These are phyloP conservation scores for Apamea monoglypha DNA, from an alignment of 2,888 invertebrate genomes.

Conservation along the genomic window DNA sequence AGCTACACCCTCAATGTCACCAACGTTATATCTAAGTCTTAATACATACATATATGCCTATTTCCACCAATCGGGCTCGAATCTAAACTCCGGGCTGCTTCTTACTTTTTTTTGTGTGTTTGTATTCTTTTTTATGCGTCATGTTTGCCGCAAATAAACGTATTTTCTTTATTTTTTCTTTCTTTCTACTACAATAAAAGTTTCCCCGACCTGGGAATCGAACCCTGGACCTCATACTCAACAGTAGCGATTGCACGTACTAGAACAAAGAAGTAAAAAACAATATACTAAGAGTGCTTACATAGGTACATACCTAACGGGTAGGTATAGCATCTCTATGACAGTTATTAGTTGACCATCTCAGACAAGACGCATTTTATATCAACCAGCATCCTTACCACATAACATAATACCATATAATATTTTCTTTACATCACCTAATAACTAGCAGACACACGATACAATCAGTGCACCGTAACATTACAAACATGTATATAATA, in stretches of 20 bases:
- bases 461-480: constrained; percentile 45
- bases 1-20: no score
- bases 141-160: no score
- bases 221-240: neutral
- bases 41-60: neutral
- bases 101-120: no score
- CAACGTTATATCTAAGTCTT: no score
- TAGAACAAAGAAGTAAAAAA: neutral
- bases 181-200: no score
- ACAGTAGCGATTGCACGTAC: neutral
- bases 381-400: neutral
- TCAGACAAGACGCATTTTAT: neutral
- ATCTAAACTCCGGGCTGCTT: neutral
- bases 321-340: neutral
- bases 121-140: no score
- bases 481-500: constrained; percentile 52
- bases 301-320: no score
- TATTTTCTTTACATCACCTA: constrained; percentile 48
- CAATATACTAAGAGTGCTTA: neutral
- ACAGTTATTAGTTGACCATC: neutral
- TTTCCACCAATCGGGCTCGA: neutral
- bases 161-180: no score
- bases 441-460: constrained; percentile 44
- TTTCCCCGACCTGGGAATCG: neutral
- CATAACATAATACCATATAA: constrained; percentile 14